Evolutionary conservation across 2,888 invertebrate genomes (phyloP).

Genomic region (Drosophila setosimentum): DNA sequence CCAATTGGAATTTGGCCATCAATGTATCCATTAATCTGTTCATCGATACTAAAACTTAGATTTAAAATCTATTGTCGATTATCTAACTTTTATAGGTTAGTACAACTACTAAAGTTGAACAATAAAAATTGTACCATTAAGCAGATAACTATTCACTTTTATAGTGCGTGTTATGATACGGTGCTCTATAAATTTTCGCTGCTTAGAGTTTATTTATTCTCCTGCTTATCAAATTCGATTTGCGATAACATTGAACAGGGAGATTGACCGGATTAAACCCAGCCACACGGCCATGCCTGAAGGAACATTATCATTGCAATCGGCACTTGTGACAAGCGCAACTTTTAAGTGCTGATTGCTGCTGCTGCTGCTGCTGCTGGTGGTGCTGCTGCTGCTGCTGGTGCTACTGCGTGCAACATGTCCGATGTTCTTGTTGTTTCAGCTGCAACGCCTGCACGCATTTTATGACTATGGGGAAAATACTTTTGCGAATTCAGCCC

Average conservation of each 20-base stretch:
- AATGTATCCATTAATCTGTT: background rate
- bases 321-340: slow-evolving; percentile 46
- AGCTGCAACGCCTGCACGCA: slow-evolving; percentile 40
- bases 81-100: background rate
- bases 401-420: slow-evolving; percentile 9
- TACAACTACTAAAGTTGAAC: background rate
- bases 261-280: slow-evolving; percentile 40
- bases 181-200: slow-evolving; percentile 18
- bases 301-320: slow-evolving; percentile 35
- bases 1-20: background rate
- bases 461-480: slow-evolving; percentile 54
- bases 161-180: background rate
- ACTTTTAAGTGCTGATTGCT: slow-evolving; percentile 52
- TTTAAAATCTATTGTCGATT: background rate
- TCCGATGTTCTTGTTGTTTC: slow-evolving; percentile 38
- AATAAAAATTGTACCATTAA: background rate
- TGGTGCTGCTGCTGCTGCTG: slow-evolving; percentile 16
- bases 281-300: background rate
- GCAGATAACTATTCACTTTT: slow-evolving; percentile 15
- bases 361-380: slow-evolving; percentile 2
- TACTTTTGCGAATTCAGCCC: slow-evolving; percentile 35
- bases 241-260: slow-evolving; percentile 40
- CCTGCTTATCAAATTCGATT: slow-evolving; percentile 52
- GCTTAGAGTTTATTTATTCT: slow-evolving; percentile 34
- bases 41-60: background rate